These are phyloP conservation scores for Caranx melampygus DNA, from an alignment of 2,113 vertebrate genomes.

Conservation along the genomic window DNA sequence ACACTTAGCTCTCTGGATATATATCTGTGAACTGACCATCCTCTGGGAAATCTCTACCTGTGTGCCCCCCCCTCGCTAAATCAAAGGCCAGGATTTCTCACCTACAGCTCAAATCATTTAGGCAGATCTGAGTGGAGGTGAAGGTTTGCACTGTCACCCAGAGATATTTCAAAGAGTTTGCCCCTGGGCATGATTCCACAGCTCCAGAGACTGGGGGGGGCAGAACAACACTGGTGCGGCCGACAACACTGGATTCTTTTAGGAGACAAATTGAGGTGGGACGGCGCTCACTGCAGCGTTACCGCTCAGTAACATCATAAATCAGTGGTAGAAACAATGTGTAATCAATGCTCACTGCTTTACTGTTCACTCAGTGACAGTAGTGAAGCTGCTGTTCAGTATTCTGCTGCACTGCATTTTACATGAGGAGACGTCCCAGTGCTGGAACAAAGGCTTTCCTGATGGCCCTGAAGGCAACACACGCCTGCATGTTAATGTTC, in stretches of 20 bases:
- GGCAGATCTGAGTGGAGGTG: constrained; percentile 67
- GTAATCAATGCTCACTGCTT: constrained; percentile 58
- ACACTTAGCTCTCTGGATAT: constrained; percentile 74
- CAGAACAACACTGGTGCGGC: constrained; percentile 41
- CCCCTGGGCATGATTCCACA: constrained; percentile 62
- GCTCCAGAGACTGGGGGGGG: constrained; percentile 47
- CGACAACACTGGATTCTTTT: constrained; percentile 39
- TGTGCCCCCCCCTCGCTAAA: constrained; percentile 64
- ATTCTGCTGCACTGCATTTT: constrained; percentile 63
- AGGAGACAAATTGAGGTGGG: constrained; percentile 51
- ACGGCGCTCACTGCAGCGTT: constrained; percentile 44
- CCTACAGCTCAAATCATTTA: constrained; percentile 73
- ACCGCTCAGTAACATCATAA: constrained; percentile 48
- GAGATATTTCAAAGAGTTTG: constrained; percentile 72
- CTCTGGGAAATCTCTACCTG: constrained; percentile 74
- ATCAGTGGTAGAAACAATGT: constrained; percentile 49
- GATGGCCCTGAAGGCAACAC: constrained; percentile 54
- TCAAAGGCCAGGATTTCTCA: constrained; percentile 77
- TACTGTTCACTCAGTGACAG: constrained; percentile 41
- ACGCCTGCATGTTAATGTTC: constrained; percentile 58
- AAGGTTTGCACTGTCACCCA: constrained; percentile 55
- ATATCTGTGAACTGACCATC: constrained; percentile 71
- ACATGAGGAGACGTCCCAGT: constrained; percentile 61
- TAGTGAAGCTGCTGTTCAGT: constrained; percentile 41
- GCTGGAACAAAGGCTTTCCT: constrained; percentile 64